Conservation (phyloP, 2,113 vertebrate species). For the Halichoeres trimaculatus region DNA sequence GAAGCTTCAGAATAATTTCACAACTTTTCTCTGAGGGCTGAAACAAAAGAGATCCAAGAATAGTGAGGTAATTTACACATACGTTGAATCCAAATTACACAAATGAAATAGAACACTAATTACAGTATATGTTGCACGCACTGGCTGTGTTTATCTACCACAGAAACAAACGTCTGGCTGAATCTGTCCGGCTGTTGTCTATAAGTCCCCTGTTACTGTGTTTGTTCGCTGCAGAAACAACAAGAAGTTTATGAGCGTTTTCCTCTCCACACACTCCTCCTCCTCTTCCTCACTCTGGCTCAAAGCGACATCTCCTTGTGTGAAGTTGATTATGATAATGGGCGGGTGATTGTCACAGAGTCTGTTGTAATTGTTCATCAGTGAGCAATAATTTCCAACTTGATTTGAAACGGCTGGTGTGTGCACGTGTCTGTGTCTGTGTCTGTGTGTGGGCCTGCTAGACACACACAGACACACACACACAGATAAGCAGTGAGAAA, state of each 20-base stretch:
- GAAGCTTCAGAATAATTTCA: constrained; percentile 1
- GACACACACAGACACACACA: not conserved
- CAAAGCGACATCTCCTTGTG: constrained; percentile 30
- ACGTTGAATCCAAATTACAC: not conserved
- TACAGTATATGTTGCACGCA: not conserved
- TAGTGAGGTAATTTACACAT: not conserved
- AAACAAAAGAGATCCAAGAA: not conserved
- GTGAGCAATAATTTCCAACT: constrained; percentile 45
- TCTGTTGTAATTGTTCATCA: constrained; percentile 60
- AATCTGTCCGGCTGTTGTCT: not conserved
- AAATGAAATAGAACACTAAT: not conserved
- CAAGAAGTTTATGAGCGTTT: not conserved
- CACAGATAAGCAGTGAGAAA: not conserved
- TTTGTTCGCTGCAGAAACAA: not conserved
- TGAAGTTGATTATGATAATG: constrained; percentile 64
- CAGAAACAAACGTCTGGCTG: not conserved
- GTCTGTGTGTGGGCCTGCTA: not conserved
- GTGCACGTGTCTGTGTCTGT: not conserved
- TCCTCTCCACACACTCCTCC: not conserved
- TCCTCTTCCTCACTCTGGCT: not conserved
- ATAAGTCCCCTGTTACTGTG: not conserved
- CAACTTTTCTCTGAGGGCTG: not conserved
- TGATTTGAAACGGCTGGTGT: constrained; percentile 47
- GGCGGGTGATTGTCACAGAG: constrained; percentile 45
- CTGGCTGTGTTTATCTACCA: not conserved